Conservation (phyloP, 2,113 vertebrate genomes). For the Coracopsis vasa region DNA sequence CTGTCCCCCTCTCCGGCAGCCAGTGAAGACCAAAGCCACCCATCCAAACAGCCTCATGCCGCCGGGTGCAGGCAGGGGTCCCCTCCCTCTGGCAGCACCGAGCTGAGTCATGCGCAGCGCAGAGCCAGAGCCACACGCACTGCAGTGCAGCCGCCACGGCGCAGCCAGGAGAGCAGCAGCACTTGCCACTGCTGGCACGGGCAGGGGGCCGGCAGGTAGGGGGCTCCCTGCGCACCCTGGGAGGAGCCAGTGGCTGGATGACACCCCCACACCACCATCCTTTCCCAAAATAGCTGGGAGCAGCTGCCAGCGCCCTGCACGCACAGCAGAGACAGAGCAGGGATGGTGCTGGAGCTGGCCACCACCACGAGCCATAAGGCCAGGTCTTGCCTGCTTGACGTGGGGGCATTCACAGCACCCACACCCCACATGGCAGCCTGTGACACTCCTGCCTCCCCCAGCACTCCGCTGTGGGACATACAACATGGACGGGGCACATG, state of each 20-base stretch:
- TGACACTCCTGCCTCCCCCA: neutral
- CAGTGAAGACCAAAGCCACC: neutral
- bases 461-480: neutral
- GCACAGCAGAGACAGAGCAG: neutral
- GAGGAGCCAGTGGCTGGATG: neutral
- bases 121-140: constrained; percentile 34
- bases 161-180: neutral
- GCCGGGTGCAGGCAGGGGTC: neutral
- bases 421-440: neutral
- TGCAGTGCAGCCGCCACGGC: neutral
- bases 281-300: neutral
- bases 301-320: neutral
- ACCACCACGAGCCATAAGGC: accelerated
- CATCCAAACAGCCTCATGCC: neutral
- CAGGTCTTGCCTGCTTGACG: neutral
- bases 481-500: neutral
- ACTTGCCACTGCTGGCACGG: accelerated
- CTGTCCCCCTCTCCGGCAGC: neutral
- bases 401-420: neutral
- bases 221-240: neutral
- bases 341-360: neutral
- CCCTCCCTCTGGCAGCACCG: neutral
- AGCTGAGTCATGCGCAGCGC: constrained; percentile 47
- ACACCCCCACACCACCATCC: accelerated
- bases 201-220: neutral